phyloP scores from a whole-genome alignment of 2,888 invertebrate species.

The Drosophila paucipuncta region DNA sequence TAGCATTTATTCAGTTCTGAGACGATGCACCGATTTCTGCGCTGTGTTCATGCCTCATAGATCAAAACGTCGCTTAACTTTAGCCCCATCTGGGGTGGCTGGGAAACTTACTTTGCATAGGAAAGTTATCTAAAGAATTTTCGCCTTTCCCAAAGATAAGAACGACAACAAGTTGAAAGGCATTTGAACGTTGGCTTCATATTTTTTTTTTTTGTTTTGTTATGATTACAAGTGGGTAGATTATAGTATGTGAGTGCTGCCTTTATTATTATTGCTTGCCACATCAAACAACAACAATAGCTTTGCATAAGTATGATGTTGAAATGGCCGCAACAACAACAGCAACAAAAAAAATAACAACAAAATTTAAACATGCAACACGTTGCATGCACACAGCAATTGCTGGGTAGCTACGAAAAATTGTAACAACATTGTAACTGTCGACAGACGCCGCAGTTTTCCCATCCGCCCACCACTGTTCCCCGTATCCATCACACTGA shows the following conservation, averaged over 20 bases:
- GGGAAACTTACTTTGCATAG: conserved; percentile 50
- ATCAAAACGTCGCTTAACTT: conserved; percentile 46
- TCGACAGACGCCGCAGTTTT: conserved; percentile 55
- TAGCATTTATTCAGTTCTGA: conserved; percentile 29
- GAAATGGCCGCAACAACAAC: conserved; percentile 43
- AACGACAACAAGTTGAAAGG: conserved; percentile 41
- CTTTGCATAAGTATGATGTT: conserved; percentile 75
- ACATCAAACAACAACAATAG: conserved; percentile 59
- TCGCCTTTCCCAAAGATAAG: conserved; percentile 53
- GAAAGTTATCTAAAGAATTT: conserved; percentile 65
- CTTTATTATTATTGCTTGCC: conserved; percentile 68
- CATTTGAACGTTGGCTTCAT: conserved; percentile 14
- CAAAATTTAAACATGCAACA: conserved; percentile 65
- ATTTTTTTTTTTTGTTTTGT: conserved; percentile 10
- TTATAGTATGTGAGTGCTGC: conserved; percentile 18
- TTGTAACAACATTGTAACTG: conserved; percentile 69
- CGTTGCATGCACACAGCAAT: conserved; percentile 69
- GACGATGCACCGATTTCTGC: conserved; percentile 27
- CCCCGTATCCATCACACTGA: too few relatives aligned
- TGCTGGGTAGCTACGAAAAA: conserved; percentile 54
- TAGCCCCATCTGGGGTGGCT: conserved; percentile 62
- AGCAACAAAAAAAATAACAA: conserved; percentile 16
- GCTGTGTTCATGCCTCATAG: conserved; percentile 25
- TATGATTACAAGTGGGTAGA: conserved; percentile 24
- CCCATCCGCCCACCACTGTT: conserved; percentile 16